Evolutionary conservation across 1,140 invertebrate genomes (phyloP), one percentile per base, ranked within the genome.

Genomic region (Leptinotarsa defecta): DNA sequence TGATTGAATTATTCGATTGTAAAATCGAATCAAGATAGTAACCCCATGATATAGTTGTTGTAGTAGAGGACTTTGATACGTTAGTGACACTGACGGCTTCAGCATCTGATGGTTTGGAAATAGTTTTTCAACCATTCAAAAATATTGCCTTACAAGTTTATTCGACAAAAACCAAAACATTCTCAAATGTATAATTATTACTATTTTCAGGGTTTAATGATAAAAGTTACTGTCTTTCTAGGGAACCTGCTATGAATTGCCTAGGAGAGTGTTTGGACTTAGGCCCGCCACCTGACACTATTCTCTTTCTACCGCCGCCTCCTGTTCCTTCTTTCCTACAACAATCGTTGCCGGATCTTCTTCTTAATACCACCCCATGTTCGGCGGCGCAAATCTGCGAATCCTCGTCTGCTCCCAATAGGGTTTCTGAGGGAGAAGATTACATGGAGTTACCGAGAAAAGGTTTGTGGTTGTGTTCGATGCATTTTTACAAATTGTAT

Each of bases 261-360:
- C 70, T 86, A 57, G 87, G 89, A 52, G 89, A 91, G 79, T 92
- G 91, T 81, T 90, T 90, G 80, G 90, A 91, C n/a, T 84, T 93
- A 20, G 93, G 92, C 8, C 93, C 94, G n/a, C 93, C 94, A 15
- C 93, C 93, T 2, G 92, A 94, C 82, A 91, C 89, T 68, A 94
- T 94, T 77, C 85, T 94, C 65, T 91, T 91, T 76, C 90, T 94
- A 86, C 93, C 94, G n/a, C 94, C 93, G 43, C 94, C 93, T 2
- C 94, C 93, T 3, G 87, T 94, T 76, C 93, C 93, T 6, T 87
- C 90, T 3, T 93, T 93, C 85, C 85, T 94, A 48, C 88, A 91
- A 71, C 87, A 77, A 78, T 86, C 79, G 76, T 80, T 77, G 77
- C 85, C 74, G 73, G 84, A 77, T 84, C 85, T 83, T 77, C 82